Percentiles rank a stretch among this genome's conserved stretches.
Conservation (phyloP, 92 coral and sea anemone species). For the Porites divaricata region DNA sequence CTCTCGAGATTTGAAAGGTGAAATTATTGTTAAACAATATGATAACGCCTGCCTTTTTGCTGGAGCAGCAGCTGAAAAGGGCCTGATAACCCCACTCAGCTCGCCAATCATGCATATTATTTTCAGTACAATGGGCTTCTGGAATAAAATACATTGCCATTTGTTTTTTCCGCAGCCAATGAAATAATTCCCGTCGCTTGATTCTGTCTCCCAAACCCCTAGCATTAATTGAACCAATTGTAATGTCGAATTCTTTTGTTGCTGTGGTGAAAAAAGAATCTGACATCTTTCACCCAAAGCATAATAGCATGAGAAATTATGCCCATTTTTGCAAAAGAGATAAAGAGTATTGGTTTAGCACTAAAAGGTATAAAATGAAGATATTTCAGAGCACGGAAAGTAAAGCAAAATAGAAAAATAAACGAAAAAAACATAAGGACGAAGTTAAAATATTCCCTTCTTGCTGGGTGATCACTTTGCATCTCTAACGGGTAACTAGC, state of each 20-base stretch:
- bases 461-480: neutral
- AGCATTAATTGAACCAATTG: too few species aligned
- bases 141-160: neutral
- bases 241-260: too few species aligned
- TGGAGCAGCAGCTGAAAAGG: constrained; percentile 8
- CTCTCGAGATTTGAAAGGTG: neutral
- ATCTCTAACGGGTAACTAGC: neutral
- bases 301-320: neutral
- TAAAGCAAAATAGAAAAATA: neutral
- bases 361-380: neutral
- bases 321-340: neutral
- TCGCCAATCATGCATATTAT: constrained; percentile 3
- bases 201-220: too few species aligned
- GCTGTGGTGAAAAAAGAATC: too few species aligned
- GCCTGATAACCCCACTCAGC: constrained; percentile 20
- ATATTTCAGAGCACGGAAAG: neutral
- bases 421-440: neutral
- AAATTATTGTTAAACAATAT: neutral
- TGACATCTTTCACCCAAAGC: neutral
- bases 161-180: neutral
- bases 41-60: too few species aligned
- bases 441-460: neutral
- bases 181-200: too few species aligned
- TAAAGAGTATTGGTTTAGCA: neutral
- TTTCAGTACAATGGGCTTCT: neutral